Conservation (phyloP, 2,797 vertebrate species). For the Diglossa cyanea region DNA sequence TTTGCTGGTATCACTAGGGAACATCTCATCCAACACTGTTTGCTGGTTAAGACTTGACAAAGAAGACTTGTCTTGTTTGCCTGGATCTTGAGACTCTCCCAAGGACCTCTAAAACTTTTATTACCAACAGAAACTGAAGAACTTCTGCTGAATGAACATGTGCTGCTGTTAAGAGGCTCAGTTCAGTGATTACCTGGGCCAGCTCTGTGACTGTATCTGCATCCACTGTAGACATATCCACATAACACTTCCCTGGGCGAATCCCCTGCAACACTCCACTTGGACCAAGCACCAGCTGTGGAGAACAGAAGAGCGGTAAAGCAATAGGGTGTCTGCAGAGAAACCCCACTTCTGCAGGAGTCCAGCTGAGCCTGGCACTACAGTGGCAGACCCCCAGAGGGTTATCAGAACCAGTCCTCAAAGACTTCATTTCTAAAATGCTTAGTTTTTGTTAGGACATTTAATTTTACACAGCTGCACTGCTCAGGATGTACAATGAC, state of each 20-base stretch:
- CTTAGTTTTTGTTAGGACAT: neutral
- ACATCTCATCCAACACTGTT: neutral
- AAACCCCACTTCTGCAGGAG: neutral
- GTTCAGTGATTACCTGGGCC: conserved; percentile 85
- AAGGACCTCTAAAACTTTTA: neutral
- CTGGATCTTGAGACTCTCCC: neutral
- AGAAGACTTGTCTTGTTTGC: neutral
- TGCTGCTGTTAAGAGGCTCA: neutral
- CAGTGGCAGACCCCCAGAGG: neutral
- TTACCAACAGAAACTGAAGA: neutral
- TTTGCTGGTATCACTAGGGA: neutral
- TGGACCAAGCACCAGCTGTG: conserved; percentile 93
- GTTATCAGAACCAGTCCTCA: neutral
- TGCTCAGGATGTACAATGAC: neutral
- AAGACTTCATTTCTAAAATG: neutral
- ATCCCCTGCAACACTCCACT: conserved; percentile 98
- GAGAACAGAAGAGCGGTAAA: conserved; percentile 72
- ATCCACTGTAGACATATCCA: conserved; percentile 98
- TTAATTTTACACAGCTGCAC: neutral
- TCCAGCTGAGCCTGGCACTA: neutral
- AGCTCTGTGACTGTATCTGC: conserved; percentile 95
- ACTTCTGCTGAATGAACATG: neutral
- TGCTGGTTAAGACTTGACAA: neutral
- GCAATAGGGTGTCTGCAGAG: conserved; percentile 76
- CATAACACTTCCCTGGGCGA: conserved; percentile 95